Evolutionary conservation across 2,113 vertebrate genomes (phyloP).

Genomic region (Triplophysa rosa): DNA sequence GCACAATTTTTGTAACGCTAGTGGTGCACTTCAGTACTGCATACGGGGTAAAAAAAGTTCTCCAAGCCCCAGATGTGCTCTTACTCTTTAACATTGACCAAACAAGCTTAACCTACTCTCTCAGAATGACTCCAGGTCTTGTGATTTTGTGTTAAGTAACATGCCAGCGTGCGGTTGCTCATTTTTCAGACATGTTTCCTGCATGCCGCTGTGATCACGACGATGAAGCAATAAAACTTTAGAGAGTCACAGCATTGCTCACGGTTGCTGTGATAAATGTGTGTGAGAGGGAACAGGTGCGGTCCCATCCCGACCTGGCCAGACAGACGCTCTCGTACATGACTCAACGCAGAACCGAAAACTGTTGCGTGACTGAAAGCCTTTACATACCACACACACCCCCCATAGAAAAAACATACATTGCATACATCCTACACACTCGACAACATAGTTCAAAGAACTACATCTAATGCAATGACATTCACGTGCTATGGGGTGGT

Average conservation of each 20-base stretch:
- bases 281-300: conserved; percentile 44
- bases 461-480: background rate
- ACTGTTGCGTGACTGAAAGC: conserved; percentile 45
- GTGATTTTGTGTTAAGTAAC: conserved; percentile 18
- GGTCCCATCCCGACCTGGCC: conserved; percentile 39
- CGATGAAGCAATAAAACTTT: conserved; percentile 7
- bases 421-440: conserved; percentile 20
- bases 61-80: too few species aligned
- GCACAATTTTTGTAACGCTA: too few species aligned
- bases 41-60: too few species aligned
- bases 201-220: background rate
- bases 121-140: background rate
- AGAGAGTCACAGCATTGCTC: conserved; percentile 36
- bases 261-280: conserved; percentile 7
- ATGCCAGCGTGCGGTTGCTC: background rate
- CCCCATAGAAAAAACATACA: conserved; percentile 26
- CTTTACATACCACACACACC: conserved; percentile 50
- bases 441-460: background rate
- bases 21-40: too few species aligned
- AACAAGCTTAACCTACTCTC: background rate
- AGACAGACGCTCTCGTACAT: conserved; percentile 39
- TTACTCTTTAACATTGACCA: background rate
- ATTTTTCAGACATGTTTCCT: conserved; percentile 4
- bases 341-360: conserved; percentile 45
- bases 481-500: background rate